These are phyloP conservation scores for Hydrolagus colliei DNA, from an alignment of 2,797 vertebrate species.

Conservation along the genomic window DNA sequence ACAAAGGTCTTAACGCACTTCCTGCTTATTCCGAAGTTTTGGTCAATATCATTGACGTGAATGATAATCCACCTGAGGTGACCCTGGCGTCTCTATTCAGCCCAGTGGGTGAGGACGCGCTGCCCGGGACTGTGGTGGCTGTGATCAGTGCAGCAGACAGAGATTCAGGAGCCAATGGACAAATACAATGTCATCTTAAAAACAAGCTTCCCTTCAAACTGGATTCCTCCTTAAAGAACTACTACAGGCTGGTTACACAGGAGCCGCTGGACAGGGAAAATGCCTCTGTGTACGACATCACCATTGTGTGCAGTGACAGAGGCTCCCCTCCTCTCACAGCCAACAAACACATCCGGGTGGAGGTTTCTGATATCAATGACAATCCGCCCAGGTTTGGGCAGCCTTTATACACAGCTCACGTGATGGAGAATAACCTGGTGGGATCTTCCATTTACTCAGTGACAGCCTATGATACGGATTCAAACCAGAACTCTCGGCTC, in stretches of 20 bases:
- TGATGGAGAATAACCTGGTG: conserved; percentile 46
- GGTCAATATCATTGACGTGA: conserved; percentile 32
- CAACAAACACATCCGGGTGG: conserved; percentile 36
- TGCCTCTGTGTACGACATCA: conserved; percentile 40
- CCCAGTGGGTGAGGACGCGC: conserved; percentile 41
- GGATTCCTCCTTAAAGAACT: conserved; percentile 41
- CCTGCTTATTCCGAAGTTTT: not conserved
- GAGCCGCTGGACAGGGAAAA: conserved; percentile 41
- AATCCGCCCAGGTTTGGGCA: conserved; percentile 44
- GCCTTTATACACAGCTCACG: conserved; percentile 38
- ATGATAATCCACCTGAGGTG: conserved; percentile 48
- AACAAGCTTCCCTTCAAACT: conserved; percentile 43
- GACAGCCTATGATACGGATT: conserved; percentile 38
- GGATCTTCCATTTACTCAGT: conserved; percentile 39
- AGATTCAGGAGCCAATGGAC: conserved; percentile 43
- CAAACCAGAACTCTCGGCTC: conserved; percentile 25
- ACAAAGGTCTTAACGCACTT: not conserved
- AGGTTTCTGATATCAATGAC: conserved; percentile 45
- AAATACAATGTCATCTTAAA: conserved; percentile 38
- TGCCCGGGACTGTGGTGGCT: conserved; percentile 41
- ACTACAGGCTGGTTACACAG: conserved; percentile 45
- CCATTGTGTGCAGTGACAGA: conserved; percentile 39
- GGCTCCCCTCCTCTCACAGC: conserved; percentile 39
- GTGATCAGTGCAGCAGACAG: conserved; percentile 45
- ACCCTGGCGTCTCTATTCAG: conserved; percentile 42